phyloP scores from a whole-genome alignment of 2,888 invertebrate species.

The Tyria jacobaeae region DNA sequence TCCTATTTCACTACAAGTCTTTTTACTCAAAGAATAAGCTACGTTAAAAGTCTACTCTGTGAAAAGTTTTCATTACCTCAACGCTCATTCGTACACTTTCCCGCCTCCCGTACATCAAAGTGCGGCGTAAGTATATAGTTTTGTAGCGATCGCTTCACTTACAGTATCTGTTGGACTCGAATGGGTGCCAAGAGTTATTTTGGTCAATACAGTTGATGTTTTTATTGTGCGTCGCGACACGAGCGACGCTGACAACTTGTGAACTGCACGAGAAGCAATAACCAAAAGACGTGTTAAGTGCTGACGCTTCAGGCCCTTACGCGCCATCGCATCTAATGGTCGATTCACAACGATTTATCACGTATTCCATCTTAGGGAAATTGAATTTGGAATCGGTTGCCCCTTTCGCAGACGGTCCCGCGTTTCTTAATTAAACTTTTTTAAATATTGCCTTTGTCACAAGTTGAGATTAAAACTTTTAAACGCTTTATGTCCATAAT shows the following conservation, averaged over 20 bases:
- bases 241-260: constrained; percentile 65
- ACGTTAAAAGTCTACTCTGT: neutral
- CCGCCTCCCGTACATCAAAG: constrained; percentile 33
- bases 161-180: constrained; percentile 76
- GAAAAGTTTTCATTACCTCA: neutral
- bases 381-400: constrained; percentile 76
- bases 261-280: constrained; percentile 76
- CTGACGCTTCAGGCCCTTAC: constrained; percentile 70
- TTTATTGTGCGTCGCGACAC: constrained; percentile 83
- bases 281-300: constrained; percentile 79
- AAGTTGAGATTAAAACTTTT: constrained; percentile 10
- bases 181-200: constrained; percentile 86
- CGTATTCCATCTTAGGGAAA: constrained; percentile 78
- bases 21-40: neutral
- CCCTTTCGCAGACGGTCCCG: constrained; percentile 64
- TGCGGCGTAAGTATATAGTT: constrained; percentile 44
- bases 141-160: constrained; percentile 71
- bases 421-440: constrained; percentile 74
- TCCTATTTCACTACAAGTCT: neutral
- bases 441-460: constrained; percentile 49
- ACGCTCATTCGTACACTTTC: constrained; percentile 9
- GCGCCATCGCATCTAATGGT: constrained; percentile 78
- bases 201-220: constrained; percentile 85
- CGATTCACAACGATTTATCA: constrained; percentile 82
- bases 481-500: neutral